Evolutionary conservation across 2,113 vertebrate species (phyloP).

Genomic region (Cochlearius cochlearius): DNA sequence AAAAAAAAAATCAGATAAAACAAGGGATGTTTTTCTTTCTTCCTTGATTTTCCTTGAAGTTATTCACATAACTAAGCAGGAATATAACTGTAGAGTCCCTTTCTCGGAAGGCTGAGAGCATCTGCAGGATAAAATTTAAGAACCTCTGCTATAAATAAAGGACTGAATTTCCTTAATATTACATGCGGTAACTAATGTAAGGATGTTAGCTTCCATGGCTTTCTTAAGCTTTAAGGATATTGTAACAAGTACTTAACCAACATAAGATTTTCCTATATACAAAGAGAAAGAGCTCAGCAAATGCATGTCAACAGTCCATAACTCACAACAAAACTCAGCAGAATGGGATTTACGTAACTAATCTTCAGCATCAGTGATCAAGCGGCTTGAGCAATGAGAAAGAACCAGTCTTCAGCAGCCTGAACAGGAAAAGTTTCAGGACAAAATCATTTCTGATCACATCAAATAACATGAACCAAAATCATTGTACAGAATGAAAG

Average conservation of each 20-base stretch:
- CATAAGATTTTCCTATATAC: background rate
- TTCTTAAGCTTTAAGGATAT: background rate
- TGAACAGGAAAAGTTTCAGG: constrained; percentile 5
- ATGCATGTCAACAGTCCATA: background rate
- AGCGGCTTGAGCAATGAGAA: background rate
- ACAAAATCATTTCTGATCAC: constrained; percentile 14
- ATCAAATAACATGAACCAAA: background rate
- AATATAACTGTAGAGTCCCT: background rate
- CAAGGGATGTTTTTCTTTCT: background rate
- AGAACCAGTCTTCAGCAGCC: constrained; percentile 10
- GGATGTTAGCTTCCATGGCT: background rate
- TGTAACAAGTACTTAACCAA: background rate
- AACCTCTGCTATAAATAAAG: background rate
- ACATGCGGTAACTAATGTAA: background rate
- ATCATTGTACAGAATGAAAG: background rate
- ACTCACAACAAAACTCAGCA: background rate
- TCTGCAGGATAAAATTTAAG: background rate
- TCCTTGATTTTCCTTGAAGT: background rate
- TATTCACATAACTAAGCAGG: background rate
- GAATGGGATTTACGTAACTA: background rate
- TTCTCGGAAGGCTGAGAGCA: background rate
- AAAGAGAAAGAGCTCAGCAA: background rate
- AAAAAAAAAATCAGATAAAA: background rate
- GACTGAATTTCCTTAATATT: background rate
- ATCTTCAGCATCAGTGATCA: constrained; percentile 27